These are phyloP conservation scores for Bos taurus DNA, from an alignment of 2,113 vertebrate species.

Conservation along the genomic window DNA sequence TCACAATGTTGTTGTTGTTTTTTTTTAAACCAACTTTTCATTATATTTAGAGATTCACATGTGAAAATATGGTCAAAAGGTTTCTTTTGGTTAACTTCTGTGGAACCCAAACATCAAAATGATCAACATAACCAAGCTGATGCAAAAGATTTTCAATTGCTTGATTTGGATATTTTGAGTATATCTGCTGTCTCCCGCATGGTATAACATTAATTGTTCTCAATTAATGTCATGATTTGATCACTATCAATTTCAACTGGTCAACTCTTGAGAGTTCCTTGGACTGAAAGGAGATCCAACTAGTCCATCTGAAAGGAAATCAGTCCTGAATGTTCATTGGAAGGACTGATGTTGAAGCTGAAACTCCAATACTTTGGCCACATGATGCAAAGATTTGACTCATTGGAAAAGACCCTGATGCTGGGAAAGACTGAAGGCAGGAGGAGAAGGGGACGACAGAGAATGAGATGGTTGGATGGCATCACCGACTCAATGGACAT, in stretches of 20 bases:
- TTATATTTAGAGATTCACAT: neutral
- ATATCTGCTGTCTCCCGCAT: neutral
- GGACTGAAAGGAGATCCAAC: neutral
- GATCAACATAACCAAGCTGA: neutral
- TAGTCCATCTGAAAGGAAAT: neutral
- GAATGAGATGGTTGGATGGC: neutral
- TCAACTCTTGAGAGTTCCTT: neutral
- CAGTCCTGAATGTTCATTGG: neutral
- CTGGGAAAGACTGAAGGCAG: neutral
- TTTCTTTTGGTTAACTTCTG: neutral
- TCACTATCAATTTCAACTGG: neutral
- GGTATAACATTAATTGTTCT: neutral
- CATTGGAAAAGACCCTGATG: neutral
- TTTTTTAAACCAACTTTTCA: neutral
- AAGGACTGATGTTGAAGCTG: neutral
- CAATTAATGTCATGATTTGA: neutral
- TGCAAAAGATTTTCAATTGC: neutral
- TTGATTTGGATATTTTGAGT: neutral
- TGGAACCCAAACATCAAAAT: neutral
- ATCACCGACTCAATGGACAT: neutral
- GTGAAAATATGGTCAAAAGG: neutral
- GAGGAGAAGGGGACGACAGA: neutral
- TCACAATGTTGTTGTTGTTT: neutral
- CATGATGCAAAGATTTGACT: neutral
- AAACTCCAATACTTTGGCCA: neutral